A percentile compares a stretch with the other conserved stretches of the same genome.
Conservation (phyloP, 1,140 invertebrate species). For the Nasonia longicornis region DNA sequence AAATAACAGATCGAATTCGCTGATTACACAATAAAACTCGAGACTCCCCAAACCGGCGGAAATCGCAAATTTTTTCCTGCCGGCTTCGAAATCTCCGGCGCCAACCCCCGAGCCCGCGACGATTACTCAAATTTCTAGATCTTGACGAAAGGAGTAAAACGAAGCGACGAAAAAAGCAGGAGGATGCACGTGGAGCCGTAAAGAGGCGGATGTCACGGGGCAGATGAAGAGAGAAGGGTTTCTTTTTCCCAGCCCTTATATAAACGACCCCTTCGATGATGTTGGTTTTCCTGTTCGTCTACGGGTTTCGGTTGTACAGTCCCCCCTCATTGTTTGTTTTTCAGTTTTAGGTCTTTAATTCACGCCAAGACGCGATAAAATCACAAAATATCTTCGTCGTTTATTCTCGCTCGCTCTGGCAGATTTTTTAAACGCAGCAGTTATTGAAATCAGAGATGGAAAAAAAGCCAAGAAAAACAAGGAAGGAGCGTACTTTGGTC, state of each 20-base stretch:
- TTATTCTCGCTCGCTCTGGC: background rate
- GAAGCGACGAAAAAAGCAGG: conserved; percentile 18
- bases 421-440: no score
- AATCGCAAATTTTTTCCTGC: conserved; percentile 4
- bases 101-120: conserved; percentile 33
- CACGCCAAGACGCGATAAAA: background rate
- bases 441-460: no score
- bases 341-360: background rate
- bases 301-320: conserved; percentile 7
- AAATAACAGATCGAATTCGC: conserved; percentile 37
- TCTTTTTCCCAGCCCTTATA: conserved; percentile 17
- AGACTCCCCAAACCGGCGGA: background rate
- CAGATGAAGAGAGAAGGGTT: conserved; percentile 5
- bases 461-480: no score
- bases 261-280: conserved; percentile 28
- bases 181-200: background rate
- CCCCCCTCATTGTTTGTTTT: conserved; percentile 21
- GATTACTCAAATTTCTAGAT: conserved; percentile 58
- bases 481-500: background rate
- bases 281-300: conserved; percentile 42
- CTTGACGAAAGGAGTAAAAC: conserved; percentile 56
- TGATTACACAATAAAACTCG: background rate
- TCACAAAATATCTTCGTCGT: background rate
- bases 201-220: background rate
- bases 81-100: conserved; percentile 40